Base-by-base conservation (phyloP, 2,113 vertebrate species). In the Fulica atra region DNA sequence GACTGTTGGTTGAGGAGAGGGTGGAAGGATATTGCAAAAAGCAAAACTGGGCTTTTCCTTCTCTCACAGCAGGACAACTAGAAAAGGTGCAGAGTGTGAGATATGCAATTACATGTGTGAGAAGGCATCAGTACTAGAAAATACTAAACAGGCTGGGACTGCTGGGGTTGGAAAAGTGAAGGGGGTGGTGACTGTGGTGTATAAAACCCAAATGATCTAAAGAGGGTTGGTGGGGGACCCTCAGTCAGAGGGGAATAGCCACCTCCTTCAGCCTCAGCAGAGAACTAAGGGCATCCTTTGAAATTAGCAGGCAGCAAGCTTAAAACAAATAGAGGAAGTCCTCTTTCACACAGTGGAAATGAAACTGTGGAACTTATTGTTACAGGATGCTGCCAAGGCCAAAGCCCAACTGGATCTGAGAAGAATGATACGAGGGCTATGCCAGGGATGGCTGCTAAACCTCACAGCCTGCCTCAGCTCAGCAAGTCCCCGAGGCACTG, bases 321-420 rank as follows among this genome's bases (percentile, higher is more conserved):
- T 64, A 57, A 92, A 97, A 92, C 72, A 92, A 97, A 91, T 11
- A 89, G 31, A 79, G 94, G 95, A 97, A 95, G 70, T 92, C 24
- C 70, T 72, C 89, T 92, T 94, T 95, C 84, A 82, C 96, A 89
- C 78, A 79, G 57, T 93, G 93, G 86, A 89, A 92, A 65, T 87
- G 69, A 87, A 95, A 81, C 38, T 10, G 25, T 86, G 78, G 48
- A 65, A 87, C 53, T 76, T 89, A 38, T 23, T 88, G 83, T 95
- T 76, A 69, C 77, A 87, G 91, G 93, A 94, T 72, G 65, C 21
- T 82, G 44, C 25, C 86, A 76, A 87, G 86, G 94, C 48, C 73
- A 68, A 71, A 96, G 42, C 57, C 33, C 16, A 68, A 12, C 20
- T 64, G 31, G 50, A 70, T 60, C n/a, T 0, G 0, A 51, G 69